phyloP scores from a whole-genome alignment of 2,113 vertebrate species.

The Paradoxurus hermaphroditus region DNA sequence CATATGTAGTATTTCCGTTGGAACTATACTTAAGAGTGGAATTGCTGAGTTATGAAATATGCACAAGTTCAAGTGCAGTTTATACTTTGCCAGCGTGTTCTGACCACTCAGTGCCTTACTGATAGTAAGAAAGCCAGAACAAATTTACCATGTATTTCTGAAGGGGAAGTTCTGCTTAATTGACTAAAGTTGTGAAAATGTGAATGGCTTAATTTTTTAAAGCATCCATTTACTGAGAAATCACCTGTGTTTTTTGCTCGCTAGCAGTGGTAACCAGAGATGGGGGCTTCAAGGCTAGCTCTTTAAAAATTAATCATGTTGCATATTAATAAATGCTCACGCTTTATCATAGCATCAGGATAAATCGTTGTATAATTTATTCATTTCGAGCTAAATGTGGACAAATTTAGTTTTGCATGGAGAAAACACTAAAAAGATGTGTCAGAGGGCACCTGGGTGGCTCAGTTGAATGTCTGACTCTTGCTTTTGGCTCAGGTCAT shows the following conservation, averaged over 20 bases:
- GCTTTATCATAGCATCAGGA: neutral
- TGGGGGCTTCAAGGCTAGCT: neutral
- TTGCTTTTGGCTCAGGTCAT: too few species aligned
- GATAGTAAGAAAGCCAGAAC: neutral
- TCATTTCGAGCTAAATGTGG: neutral
- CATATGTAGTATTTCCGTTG: neutral
- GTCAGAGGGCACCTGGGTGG: neutral
- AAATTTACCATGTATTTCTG: neutral
- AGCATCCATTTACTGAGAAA: neutral
- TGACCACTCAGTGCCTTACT: neutral
- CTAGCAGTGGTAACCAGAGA: neutral
- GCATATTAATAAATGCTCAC: neutral
- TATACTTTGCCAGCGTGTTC: neutral
- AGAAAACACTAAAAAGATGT: neutral
- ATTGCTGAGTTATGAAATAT: neutral
- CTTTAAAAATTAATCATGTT: neutral
- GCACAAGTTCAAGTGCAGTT: neutral
- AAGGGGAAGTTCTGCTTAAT: neutral
- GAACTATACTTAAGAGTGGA: neutral
- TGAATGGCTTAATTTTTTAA: neutral
- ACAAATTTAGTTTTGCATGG: neutral
- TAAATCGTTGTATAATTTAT: neutral
- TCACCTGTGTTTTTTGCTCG: neutral
- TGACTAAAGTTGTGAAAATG: neutral
- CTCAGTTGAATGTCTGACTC: too few species aligned